Percentiles rank a stretch among this genome's conserved stretches.
Conservation (phyloP, 2,888 invertebrate genomes). For the Drosophila trichaetosa region DNA sequence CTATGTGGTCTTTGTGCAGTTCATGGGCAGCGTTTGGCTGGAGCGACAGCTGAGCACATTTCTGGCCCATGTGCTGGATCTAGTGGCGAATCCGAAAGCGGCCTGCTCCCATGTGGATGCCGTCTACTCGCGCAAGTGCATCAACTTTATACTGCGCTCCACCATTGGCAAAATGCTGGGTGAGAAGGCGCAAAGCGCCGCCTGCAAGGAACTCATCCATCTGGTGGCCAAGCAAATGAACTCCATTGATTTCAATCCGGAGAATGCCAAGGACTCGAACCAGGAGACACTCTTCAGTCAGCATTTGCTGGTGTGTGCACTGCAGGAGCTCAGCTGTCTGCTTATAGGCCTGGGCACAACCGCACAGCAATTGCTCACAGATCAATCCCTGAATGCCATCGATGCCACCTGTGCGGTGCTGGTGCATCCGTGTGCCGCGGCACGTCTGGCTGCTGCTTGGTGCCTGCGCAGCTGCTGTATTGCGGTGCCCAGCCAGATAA, state of each 20-base stretch:
- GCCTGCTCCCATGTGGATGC: slow-evolving; percentile 98
- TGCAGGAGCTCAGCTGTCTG: slow-evolving; percentile 96
- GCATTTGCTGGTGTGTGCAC: slow-evolving; percentile 95
- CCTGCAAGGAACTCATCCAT: slow-evolving; percentile 96
- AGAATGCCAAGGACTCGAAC: slow-evolving; percentile 95
- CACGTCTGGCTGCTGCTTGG: slow-evolving; percentile 97
- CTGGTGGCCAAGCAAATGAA: slow-evolving; percentile 98
- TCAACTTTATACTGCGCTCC: slow-evolving; percentile 96
- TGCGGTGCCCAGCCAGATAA: slow-evolving; percentile 97
- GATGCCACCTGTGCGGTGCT: slow-evolving; percentile 89
- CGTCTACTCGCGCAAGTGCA: slow-evolving; percentile 98
- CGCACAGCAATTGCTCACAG: slow-evolving; percentile 94
- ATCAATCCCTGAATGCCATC: slow-evolving; percentile 91
- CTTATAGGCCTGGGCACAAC: slow-evolving; percentile 97
- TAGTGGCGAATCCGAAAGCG: slow-evolving; percentile 97
- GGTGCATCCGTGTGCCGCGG: slow-evolving; percentile 97
- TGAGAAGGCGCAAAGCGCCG: slow-evolving; percentile 98
- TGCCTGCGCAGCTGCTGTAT: slow-evolving; percentile 95
- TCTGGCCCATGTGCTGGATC: slow-evolving; percentile 94
- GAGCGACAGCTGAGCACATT: slow-evolving; percentile 95
- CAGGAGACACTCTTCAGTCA: slow-evolving; percentile 96
- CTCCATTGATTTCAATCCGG: slow-evolving; percentile 96
- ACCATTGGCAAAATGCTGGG: slow-evolving; percentile 97
- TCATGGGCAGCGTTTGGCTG: slow-evolving; percentile 97
- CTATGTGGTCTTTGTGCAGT: slow-evolving; percentile 97